Evolutionary conservation across 2,797 vertebrate genomes (phyloP), one percentile per base, ranked within the genome.

Genomic region (Euthynnus affinis): DNA sequence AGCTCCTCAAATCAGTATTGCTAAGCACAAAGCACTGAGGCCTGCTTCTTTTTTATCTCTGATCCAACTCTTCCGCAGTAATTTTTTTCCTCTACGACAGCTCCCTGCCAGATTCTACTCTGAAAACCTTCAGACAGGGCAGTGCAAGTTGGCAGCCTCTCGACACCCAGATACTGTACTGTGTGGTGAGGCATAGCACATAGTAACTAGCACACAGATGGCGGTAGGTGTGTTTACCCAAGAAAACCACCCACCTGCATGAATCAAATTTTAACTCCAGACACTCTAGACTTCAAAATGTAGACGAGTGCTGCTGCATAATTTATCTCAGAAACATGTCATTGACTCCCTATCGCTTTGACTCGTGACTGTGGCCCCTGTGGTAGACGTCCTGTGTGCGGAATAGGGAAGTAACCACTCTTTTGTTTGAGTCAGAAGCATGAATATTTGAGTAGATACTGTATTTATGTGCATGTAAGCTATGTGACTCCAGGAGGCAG

Each of bases 201-300:
- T 29, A 29, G 66, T 64, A 64, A 83, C 66, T 17, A 65, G 72
- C 77, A 74, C 64, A 81, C 76, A 90, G 80, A 90, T 78, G 80
- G 79, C 23, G 56, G 71, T 27, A 78, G 80, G 82, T 84, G 80
- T 64, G 34, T 83, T 89, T 77, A 85, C 80, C 74, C 73, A 82
- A 82, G 52, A 72, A 85, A 83, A 56, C 60, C 85, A 52, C 81
- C 84, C 76, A 90, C 88, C 71, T 81, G 78, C 57, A 80, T 68
- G 58, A 87, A 84, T 87, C 84, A 80, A 49, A 68, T 52, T 78
- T 90, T 71, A 87, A 91, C 84, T 89, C 82, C 85, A 84, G 83
- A 83, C 76, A 71, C 64, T 81, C 74, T 63, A 64, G 77, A 77
- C 69, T 68, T 53, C 70, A 74, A 58, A 80, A 70, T 59, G 52